A percentile compares a stretch with the other conserved stretches of the same genome.
phyloP scores from a whole-genome alignment of 2,888 invertebrate species.

The Sympetrum striolatum region DNA sequence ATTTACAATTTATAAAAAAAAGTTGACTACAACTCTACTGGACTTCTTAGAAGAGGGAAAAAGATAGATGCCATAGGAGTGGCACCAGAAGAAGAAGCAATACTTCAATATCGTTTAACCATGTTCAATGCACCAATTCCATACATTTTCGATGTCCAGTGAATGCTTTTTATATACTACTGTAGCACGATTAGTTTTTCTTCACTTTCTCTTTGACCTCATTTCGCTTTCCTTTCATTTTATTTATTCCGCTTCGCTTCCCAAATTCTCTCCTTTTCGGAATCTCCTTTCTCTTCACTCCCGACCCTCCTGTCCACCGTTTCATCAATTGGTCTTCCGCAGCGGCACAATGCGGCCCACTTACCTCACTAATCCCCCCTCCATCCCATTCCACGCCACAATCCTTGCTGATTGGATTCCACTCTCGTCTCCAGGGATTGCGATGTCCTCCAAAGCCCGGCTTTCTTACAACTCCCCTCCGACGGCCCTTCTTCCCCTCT shows the following conservation, averaged over 20 bases:
- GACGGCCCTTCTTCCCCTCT: neutral
- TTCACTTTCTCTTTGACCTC: neutral
- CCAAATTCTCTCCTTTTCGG: neutral
- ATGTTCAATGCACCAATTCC: too few species aligned
- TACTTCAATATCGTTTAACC: too few species aligned
- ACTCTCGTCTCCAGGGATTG: conserved; percentile 11
- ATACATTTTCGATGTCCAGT: too few species aligned
- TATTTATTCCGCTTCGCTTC: neutral
- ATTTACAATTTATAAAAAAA: too few species aligned
- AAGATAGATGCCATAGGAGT: too few species aligned
- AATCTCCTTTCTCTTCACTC: neutral
- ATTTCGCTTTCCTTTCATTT: neutral
- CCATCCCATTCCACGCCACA: neutral
- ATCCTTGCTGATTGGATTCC: conserved; percentile 36
- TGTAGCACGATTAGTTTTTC: too few species aligned
- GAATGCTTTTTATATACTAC: too few species aligned
- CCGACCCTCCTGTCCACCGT: neutral
- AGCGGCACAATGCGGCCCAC: neutral
- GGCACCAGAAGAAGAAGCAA: too few species aligned
- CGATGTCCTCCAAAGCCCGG: conserved; percentile 8
- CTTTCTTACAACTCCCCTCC: neutral
- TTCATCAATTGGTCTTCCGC: conserved; percentile 15
- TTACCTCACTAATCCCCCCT: neutral
- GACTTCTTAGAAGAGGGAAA: too few species aligned
- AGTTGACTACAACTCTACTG: too few species aligned